Evolutionary conservation across 2,888 invertebrate genomes (phyloP).

Genomic region (Apamea monoglypha): DNA sequence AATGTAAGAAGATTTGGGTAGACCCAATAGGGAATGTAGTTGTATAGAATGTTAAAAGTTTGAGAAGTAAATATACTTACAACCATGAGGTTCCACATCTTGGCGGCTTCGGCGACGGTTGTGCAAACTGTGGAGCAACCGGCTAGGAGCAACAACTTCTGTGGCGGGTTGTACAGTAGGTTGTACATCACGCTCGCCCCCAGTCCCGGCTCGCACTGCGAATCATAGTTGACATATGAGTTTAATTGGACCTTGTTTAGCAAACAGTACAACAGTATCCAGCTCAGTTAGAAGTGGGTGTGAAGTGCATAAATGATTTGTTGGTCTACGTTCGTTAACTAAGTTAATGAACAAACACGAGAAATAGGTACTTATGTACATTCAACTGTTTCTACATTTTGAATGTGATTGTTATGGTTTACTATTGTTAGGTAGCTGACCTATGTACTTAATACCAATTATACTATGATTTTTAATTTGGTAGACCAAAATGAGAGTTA

Average conservation of each 20-base stretch:
- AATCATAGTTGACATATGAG: slow-evolving; percentile 63
- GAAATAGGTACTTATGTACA: slow-evolving; percentile 26
- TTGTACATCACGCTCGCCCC: slow-evolving; percentile 99
- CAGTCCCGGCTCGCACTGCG: slow-evolving; percentile 99
- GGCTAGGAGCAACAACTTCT: slow-evolving; percentile 97
- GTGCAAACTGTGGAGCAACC: slow-evolving; percentile 99
- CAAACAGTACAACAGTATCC: slow-evolving; percentile 43
- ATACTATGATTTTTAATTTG: too few relatives aligned
- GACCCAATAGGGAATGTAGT: slow-evolving; percentile 30
- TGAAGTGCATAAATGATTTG: slow-evolving; percentile 53
- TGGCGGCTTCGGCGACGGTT: slow-evolving; percentile 99
- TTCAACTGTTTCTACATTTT: slow-evolving; percentile 38
- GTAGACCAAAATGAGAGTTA: too few relatives aligned
- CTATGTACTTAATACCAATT: not conserved
- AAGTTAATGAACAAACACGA: slow-evolving; percentile 48
- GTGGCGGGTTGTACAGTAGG: slow-evolving; percentile 98
- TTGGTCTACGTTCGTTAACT: slow-evolving; percentile 48
- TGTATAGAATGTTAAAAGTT: slow-evolving; percentile 27
- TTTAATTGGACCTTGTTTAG: slow-evolving; percentile 49
- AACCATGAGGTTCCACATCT: slow-evolving; percentile 99
- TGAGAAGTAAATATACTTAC: slow-evolving; percentile 91
- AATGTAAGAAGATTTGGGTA: slow-evolving; percentile 33
- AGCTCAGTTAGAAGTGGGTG: slow-evolving; percentile 45
- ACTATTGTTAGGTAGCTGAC: too few relatives aligned
- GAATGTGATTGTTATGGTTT: slow-evolving; percentile 23